Evolutionary conservation across 2,113 vertebrate genomes (phyloP).

Genomic region (Steatornis caripensis): DNA sequence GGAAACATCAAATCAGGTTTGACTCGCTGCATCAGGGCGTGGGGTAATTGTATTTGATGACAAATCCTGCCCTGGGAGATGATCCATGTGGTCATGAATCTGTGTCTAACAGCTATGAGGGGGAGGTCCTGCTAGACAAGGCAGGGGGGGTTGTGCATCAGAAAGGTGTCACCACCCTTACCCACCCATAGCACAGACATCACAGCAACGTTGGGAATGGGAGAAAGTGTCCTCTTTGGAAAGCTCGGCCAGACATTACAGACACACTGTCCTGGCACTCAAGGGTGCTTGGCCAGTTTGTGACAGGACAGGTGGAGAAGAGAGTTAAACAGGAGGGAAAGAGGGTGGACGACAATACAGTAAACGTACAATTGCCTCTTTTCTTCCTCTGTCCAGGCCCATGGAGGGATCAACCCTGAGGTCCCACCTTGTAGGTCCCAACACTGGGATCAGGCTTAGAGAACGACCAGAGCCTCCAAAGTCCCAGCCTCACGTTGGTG

Average conservation of each 20-base stretch:
- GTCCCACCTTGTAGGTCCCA: not conserved
- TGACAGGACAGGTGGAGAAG: not conserved
- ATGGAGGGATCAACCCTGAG: not conserved
- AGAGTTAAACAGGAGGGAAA: not conserved
- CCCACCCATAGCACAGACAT: accelerated
- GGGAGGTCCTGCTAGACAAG: not conserved
- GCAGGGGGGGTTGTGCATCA: too few species aligned
- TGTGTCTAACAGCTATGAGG: not conserved
- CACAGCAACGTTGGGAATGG: accelerated
- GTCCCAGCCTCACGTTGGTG: accelerated
- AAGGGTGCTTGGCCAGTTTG: not conserved
- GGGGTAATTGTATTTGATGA: not conserved
- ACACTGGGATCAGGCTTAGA: not conserved
- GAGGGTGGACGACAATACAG: not conserved
- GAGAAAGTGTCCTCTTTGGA: not conserved
- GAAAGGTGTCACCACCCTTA: not conserved
- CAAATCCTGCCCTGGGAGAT: not conserved
- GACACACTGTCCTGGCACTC: not conserved
- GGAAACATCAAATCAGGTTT: not conserved
- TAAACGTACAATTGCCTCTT: too few species aligned
- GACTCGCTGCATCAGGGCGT: accelerated
- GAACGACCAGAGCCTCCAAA: not conserved
- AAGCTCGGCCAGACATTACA: not conserved
- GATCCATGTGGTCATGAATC: not conserved
- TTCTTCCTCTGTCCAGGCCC: not conserved